A percentile compares a stretch with the other conserved stretches of the same genome.
These are phyloP conservation scores for Sylvilagus bachmani DNA, from an alignment of 2,113 vertebrate species.

Conservation along the genomic window DNA sequence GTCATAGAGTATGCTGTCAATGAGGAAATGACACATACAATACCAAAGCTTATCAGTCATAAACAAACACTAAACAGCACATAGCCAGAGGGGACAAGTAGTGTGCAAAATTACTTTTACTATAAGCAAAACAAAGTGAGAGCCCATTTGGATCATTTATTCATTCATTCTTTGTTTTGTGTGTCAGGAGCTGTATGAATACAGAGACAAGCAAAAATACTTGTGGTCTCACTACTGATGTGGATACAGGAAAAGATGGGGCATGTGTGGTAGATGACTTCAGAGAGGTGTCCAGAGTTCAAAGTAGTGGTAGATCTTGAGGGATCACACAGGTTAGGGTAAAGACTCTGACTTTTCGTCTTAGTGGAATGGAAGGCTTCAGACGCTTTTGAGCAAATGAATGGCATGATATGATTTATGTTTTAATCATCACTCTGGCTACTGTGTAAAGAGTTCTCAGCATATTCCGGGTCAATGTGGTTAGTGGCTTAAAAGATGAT, in stretches of 20 bases:
- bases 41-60: constrained; percentile 42
- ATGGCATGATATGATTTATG: neutral
- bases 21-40: constrained; percentile 1
- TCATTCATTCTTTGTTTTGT: constrained; percentile 34
- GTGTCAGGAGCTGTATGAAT: constrained; percentile 12
- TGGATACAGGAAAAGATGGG: neutral
- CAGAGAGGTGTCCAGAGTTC: neutral
- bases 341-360: neutral
- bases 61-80: constrained; percentile 13
- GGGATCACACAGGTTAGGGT: neutral
- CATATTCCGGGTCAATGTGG: neutral
- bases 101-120: constrained; percentile 25
- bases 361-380: neutral
- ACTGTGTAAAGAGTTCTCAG: neutral
- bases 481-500: neutral
- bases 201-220: constrained; percentile 22
- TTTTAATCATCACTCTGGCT: neutral
- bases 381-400: neutral
- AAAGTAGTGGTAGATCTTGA: neutral
- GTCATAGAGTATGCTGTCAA: neutral
- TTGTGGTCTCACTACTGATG: neutral
- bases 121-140: constrained; percentile 36
- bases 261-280: neutral
- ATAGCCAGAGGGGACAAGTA: neutral
- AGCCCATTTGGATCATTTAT: constrained; percentile 41